Conservation (phyloP, 2,797 vertebrate species). For the Bradypodion pumilum region DNA sequence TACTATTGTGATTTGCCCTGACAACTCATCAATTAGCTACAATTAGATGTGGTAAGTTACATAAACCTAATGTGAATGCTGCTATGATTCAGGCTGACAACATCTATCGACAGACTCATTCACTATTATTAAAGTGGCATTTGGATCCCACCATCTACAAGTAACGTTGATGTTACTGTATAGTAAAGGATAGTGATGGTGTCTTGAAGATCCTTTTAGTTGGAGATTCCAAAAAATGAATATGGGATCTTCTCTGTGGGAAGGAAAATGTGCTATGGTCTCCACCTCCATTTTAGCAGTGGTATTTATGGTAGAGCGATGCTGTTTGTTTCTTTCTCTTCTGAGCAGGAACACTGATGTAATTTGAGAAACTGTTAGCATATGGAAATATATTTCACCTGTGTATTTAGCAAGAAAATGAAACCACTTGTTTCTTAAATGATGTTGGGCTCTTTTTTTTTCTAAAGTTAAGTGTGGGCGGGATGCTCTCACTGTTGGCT, state of each 20-base stretch:
- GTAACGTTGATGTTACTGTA: background rate
- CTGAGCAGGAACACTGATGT: background rate
- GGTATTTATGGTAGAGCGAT: background rate
- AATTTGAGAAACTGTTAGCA: constrained; percentile 7
- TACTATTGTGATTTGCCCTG: no score
- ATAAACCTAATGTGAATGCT: no score
- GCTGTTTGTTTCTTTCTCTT: background rate
- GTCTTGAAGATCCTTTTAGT: background rate
- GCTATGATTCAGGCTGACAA: background rate
- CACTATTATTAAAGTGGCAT: background rate
- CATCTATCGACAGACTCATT: background rate
- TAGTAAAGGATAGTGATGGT: background rate
- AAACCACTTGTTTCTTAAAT: background rate
- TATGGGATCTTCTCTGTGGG: background rate
- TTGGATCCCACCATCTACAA: background rate
- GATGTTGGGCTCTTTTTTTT: background rate
- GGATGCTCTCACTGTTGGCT: background rate
- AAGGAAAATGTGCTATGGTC: background rate
- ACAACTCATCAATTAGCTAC: no score
- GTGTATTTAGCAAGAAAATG: constrained; percentile 1
- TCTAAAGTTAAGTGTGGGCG: accelerated
- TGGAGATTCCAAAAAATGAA: background rate
- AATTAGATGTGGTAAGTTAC: no score
- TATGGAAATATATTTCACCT: background rate
- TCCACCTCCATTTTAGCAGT: background rate